A percentile compares a stretch with the other conserved stretches of the same genome.
Conservation (phyloP, 2,888 invertebrate genomes). For the Miltochrista miniata region DNA sequence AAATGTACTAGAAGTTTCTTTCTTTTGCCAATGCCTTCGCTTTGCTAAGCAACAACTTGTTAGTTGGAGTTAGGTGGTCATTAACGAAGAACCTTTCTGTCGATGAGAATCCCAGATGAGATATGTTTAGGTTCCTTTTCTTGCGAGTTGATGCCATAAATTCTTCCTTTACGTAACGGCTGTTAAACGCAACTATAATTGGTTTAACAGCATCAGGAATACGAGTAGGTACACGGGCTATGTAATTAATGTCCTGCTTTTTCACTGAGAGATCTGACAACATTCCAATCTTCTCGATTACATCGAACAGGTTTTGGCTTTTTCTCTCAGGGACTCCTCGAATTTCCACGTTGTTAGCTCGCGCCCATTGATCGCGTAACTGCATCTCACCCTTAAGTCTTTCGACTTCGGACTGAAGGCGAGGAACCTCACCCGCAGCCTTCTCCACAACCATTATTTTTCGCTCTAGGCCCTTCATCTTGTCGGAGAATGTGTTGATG, state of each 20-base stretch:
- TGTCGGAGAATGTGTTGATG: neutral
- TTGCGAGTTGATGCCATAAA: neutral
- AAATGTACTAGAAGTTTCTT: neutral
- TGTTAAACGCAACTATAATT: slow-evolving; percentile 1
- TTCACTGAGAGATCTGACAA: neutral
- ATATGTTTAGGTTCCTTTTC: neutral
- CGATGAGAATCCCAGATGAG: neutral
- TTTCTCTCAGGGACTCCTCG: neutral
- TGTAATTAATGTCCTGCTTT: neutral
- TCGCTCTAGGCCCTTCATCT: neutral
- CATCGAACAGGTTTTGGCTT: too few species aligned
- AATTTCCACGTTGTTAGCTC: neutral
- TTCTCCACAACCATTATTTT: neutral
- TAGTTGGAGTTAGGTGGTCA: neutral
- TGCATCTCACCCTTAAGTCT: neutral
- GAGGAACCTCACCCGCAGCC: neutral
- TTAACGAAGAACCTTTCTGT: neutral
- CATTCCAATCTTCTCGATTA: too few species aligned
- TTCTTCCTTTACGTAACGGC: neutral
- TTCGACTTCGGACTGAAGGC: neutral
- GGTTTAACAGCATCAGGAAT: neutral
- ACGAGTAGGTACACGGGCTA: neutral
- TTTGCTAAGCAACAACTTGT: neutral
- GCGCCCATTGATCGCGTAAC: neutral
- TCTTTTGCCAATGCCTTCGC: neutral